Base-by-base conservation (phyloP, 2,888 invertebrate species). In the Plagodis pulveraria region DNA sequence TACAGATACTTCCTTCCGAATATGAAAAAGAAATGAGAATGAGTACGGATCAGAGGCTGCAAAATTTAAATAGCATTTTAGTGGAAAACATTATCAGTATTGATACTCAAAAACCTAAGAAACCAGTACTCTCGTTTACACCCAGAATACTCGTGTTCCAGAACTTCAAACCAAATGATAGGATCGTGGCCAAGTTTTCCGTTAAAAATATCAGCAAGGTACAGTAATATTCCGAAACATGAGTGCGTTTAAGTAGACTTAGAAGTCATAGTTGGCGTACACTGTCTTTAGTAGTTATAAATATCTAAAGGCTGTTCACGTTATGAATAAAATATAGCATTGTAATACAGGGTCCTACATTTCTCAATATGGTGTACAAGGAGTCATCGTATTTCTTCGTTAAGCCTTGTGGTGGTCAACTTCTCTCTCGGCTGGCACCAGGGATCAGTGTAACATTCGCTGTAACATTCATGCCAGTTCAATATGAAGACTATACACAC, bases 361-460 rank as follows among this genome's bases (percentile, higher is more conserved):
- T 84, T 61, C 62, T 95, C 11, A 93, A 86, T 63, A 85, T 94
- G 77, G 76, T 81, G 5, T 91, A 75, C 67, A 91, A 93, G 67
- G 84, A 91, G 55, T 89, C 93, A 22, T 90, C 93, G 2, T 89
- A 84, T 68, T 94, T 95, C 71, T 83, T 77, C 48, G 76, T 95
- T 45, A 89, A 93, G 71, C 83, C 88, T 7, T 85, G 87, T 49
- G 81, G 82, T 34, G 83, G 80, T 8, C 80, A 89, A 50, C 80
- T 91, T 32, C 77, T 90, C 41, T 89, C 87, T 0, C 94, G 95
- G 73, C 81, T 96, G 32, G 96, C 96, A 6, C 95, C 96, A 11
- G 96, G 96, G 44, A 94, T 96, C 69, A 93, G 94, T 22, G 91
- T 94, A 40, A 84, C 91, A 2, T 94, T 95, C 69, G 90, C 89